Percentiles rank a stretch among this genome's conserved stretches.
Conservation (phyloP, 2,888 invertebrate species). For the Agonopterix subpropinquella region DNA sequence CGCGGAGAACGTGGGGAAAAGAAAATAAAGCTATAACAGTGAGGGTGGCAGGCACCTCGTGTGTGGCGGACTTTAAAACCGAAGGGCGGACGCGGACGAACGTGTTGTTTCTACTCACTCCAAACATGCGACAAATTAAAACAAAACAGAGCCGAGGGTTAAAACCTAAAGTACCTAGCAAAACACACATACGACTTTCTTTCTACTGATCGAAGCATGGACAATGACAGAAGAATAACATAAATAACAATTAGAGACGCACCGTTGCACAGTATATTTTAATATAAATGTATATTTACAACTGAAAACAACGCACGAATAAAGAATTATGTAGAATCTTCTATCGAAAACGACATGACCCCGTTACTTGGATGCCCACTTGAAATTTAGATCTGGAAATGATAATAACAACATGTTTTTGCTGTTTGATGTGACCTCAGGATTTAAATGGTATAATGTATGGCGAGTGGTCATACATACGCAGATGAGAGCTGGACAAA, state of each 20-base stretch:
- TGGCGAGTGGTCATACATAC: slow-evolving; percentile 53
- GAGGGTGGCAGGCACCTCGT: slow-evolving; percentile 32
- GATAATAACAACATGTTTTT: slow-evolving; percentile 63
- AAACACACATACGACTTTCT: no score
- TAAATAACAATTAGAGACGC: slow-evolving; percentile 30
- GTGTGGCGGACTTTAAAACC: slow-evolving; percentile 37
- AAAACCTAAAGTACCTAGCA: not conserved
- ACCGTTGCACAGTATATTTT: slow-evolving; percentile 27
- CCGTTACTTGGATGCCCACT: slow-evolving; percentile 62
- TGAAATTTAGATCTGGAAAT: slow-evolving; percentile 66
- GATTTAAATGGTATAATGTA: slow-evolving; percentile 42
- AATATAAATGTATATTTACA: slow-evolving; percentile 22
- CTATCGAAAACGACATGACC: slow-evolving; percentile 61
- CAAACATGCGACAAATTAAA: not conserved
- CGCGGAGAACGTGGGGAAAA: slow-evolving; percentile 27
- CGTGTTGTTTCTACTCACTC: slow-evolving; percentile 33
- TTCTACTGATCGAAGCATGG: no score
- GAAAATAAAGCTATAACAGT: slow-evolving; percentile 35
- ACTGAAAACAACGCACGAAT: slow-evolving; percentile 30
- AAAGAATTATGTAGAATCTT: slow-evolving; percentile 51
- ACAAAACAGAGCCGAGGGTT: not conserved
- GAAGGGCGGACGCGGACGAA: slow-evolving; percentile 19
- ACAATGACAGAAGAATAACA: slow-evolving; percentile 23
- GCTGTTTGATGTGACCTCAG: slow-evolving; percentile 61
- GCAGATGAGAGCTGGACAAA: slow-evolving; percentile 60